Base-by-base conservation (phyloP, 2,113 vertebrate species). In the Anas platyrhynchos region DNA sequence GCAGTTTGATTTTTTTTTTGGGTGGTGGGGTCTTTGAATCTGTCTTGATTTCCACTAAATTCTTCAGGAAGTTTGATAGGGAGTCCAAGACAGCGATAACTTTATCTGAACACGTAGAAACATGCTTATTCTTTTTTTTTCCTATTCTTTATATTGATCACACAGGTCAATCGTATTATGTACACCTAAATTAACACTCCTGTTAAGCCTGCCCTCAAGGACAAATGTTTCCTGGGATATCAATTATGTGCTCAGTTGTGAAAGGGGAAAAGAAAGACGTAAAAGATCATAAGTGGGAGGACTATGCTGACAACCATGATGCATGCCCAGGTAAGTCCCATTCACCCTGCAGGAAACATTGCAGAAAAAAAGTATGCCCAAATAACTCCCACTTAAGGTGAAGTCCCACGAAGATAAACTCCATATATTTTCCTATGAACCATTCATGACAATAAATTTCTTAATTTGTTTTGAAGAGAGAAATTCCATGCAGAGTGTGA, bases 361-460 rank as follows among this genome's bases (percentile, higher is more conserved):
- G 36, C 4, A 2, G 11, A 14, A 80, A 90, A 90, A 84, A 44
- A 75, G 0, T 10, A 32, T 8, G 6, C 3, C 21, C 80, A 88
- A 94, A 93, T 41, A 87, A 68, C 66, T 11, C 11, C 20, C 11
- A 55, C 23, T 62, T 61, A 65, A 89, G 58, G 76, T 15, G 4
- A 95, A 16, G 41, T 73, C 78, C 32, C 7, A 68, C 76, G 67
- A 38, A 94, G 67, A 21, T 8, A 74, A 77, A 91, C 55, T 66
- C 29, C n/a, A 73, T 83, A 46, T 86, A 69, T 91, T 94, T 91
- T 97, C 94, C 77, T 74, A 86, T 86, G 94, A 90, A 91, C 13
- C 90, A 5, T 43, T 90, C 83, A 75, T 83, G 69, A 87, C 43
- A 29, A 65, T 43, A 73, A 41, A 85, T 82, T 85, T 91, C 31